These are phyloP conservation scores for Platynereis dumerilii DNA, from an alignment of 2,888 invertebrate genomes.

Conservation along the genomic window DNA sequence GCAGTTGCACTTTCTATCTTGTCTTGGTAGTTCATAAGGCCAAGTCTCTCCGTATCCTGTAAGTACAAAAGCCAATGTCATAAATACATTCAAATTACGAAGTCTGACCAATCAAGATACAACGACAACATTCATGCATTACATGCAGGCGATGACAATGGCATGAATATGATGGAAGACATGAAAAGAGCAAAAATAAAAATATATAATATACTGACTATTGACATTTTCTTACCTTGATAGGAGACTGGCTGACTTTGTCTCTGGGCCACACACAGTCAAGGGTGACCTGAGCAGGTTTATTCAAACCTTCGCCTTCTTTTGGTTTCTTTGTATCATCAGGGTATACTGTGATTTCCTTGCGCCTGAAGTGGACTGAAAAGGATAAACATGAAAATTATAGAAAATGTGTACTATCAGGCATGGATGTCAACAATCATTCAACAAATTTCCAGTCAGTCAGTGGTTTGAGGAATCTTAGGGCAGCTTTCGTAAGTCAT, in stretches of 20 bases:
- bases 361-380: constrained; percentile 87
- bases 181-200: too few species aligned
- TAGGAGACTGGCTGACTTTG: constrained; percentile 76
- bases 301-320: constrained; percentile 85
- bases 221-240: constrained; percentile 74
- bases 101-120: too few species aligned
- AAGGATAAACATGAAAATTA: not conserved
- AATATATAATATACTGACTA: too few species aligned
- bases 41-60: constrained; percentile 73
- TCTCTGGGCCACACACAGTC: constrained; percentile 94
- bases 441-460: too few species aligned
- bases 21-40: constrained; percentile 83
- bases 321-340: constrained; percentile 88
- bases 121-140: too few species aligned
- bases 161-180: too few species aligned
- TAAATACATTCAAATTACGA: not conserved
- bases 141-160: too few species aligned
- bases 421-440: not conserved
- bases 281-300: constrained; percentile 83
- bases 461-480: too few species aligned
- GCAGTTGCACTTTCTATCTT: constrained; percentile 83
- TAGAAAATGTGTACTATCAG: not conserved
- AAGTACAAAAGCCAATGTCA: constrained; percentile 17
- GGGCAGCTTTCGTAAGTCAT: too few species aligned
- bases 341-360: constrained; percentile 94